These are phyloP conservation scores for Notolepis coatsorum DNA, from an alignment of 2,797 vertebrate species.

Conservation along the genomic window DNA sequence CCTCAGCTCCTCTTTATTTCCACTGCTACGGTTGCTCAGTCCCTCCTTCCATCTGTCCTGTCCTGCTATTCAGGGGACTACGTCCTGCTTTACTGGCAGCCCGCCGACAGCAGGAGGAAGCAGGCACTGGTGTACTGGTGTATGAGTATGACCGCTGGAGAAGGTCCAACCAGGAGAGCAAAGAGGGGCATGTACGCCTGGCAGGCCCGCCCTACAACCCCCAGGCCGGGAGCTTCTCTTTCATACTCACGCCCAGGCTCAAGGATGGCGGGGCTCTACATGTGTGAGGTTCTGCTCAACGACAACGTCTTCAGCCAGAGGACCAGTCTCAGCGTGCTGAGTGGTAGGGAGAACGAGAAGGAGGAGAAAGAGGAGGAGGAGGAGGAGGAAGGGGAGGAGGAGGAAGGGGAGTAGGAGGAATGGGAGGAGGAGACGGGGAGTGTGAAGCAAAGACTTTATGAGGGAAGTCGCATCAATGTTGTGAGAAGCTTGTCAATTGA, in stretches of 20 bases:
- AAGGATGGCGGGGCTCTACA: conserved; percentile 73
- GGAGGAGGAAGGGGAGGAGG: not conserved
- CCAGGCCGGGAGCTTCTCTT: conserved; percentile 71
- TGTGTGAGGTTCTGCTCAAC: conserved; percentile 73
- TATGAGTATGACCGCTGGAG: conserved; percentile 77
- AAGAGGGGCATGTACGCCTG: too few species aligned
- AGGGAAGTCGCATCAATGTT: not conserved
- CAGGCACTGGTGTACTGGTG: conserved; percentile 13
- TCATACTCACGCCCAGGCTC: conserved; percentile 61
- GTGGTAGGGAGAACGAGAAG: conserved; percentile 63
- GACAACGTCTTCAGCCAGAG: conserved; percentile 52
- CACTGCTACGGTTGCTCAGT: conserved; percentile 40
- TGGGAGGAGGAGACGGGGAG: not conserved
- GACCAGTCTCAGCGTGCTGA: conserved; percentile 73
- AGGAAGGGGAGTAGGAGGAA: not conserved
- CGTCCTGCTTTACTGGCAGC: conserved; percentile 67
- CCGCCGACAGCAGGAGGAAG: conserved; percentile 21
- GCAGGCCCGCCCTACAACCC: conserved; percentile 46
- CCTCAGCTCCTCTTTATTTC: conserved; percentile 48
- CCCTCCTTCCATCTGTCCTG: conserved; percentile 63
- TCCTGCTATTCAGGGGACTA: conserved; percentile 66
- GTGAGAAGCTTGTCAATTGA: not conserved
- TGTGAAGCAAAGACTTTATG: not conserved
- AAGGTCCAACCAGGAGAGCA: conserved; percentile 2
- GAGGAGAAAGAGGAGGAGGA: not conserved